These are phyloP conservation scores for Dolichotis patagonum DNA, from an alignment of 2,113 vertebrate species.

Conservation along the genomic window DNA sequence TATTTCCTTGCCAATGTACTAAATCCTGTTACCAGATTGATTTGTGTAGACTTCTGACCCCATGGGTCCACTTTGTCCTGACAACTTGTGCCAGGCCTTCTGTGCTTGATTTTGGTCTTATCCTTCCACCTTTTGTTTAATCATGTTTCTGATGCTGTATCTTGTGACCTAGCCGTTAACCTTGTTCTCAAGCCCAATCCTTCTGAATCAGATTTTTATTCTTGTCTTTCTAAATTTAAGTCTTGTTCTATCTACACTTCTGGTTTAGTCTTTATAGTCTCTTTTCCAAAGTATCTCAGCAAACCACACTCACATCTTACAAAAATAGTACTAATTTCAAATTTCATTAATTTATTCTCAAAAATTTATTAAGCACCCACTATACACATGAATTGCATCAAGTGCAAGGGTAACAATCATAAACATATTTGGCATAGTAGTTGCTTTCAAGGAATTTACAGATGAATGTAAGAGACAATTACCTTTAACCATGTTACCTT, in stretches of 20 bases:
- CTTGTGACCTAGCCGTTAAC: not conserved
- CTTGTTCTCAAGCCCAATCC: not conserved
- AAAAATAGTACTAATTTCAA: not conserved
- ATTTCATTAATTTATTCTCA: slow-evolving; percentile 28
- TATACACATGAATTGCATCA: not conserved
- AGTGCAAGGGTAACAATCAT: not conserved
- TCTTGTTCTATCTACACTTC: slow-evolving; percentile 7
- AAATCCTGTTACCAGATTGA: not conserved
- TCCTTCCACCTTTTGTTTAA: not conserved
- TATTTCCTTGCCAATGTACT: slow-evolving; percentile 4
- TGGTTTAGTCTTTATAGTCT: not conserved
- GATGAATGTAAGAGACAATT: not conserved
- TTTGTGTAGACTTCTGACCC: not conserved
- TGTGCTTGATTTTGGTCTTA: not conserved
- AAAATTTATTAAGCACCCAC: not conserved
- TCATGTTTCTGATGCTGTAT: not conserved
- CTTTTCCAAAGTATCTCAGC: slow-evolving; percentile 34
- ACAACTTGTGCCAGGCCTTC: not conserved
- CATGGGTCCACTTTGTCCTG: not conserved
- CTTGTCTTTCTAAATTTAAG: not conserved
- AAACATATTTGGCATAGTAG: not conserved
- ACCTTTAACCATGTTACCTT: slow-evolving; percentile 3
- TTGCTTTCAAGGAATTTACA: not conserved
- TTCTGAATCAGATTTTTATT: not conserved
- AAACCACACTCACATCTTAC: not conserved